phyloP scores from a whole-genome alignment of 1,140 invertebrate species.

The Pissodes strobi region DNA sequence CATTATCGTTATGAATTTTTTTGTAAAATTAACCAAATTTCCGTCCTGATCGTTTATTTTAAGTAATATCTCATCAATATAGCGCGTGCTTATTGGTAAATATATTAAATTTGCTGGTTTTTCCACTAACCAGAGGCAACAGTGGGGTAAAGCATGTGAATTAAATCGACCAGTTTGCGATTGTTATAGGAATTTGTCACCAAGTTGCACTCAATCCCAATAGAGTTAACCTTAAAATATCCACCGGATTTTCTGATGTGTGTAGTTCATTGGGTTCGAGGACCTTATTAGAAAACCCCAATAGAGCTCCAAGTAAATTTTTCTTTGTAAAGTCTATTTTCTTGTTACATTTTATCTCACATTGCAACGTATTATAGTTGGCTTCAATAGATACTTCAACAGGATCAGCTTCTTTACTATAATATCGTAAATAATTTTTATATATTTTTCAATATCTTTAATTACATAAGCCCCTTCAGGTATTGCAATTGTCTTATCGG shows the following conservation, averaged over 20 bases:
- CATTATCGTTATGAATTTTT: constrained; percentile 31
- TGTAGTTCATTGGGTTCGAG: neutral
- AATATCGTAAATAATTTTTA: too few species aligned
- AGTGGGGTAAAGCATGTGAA: too few species aligned
- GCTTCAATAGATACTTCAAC: too few species aligned
- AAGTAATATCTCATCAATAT: constrained; percentile 34
- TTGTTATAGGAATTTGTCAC: too few species aligned
- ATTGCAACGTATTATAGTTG: neutral
- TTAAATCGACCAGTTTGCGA: too few species aligned
- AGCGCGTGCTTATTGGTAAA: constrained; percentile 5
- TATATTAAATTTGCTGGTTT: too few species aligned
- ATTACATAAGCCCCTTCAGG: too few species aligned
- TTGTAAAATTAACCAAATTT: constrained; percentile 28
- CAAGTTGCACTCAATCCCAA: too few species aligned
- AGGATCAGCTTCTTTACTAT: too few species aligned
- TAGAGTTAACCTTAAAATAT: too few species aligned
- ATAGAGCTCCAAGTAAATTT: neutral
- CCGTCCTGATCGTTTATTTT: constrained; percentile 20
- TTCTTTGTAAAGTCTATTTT: neutral
- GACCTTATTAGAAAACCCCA: neutral
- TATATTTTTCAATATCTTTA: too few species aligned
- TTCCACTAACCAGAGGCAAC: neutral
- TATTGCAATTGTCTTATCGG: too few species aligned
- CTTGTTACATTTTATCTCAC: neutral
- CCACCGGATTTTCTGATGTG: neutral